Evolutionary conservation across 2,113 vertebrate genomes (phyloP), one percentile per base, ranked within the genome.

Genomic region (Myodes glareolus): DNA sequence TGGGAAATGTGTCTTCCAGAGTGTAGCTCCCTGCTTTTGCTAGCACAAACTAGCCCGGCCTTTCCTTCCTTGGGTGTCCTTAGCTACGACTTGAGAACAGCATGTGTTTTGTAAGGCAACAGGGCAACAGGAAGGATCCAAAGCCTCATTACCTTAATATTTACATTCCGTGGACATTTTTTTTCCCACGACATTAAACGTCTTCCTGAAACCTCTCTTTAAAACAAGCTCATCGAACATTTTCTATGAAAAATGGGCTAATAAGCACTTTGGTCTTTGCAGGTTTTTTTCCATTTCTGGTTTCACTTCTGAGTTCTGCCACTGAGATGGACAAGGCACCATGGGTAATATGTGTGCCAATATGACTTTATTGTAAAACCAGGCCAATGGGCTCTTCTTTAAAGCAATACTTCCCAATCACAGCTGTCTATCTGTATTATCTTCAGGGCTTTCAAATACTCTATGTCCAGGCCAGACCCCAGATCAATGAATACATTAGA

Each of bases 331-430:
- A 33, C 47, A 81, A 86, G 87, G 25, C 21, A 50, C 58, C 50
- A 81, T 11, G 13, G 39, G 13, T 16, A 36, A 73, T 47, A 14
- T 45, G 3, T 14, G 10, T 90, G 75, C 65, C 47, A 39, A 86
- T n/a, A 70, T 85, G 90, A 92, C 23, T 94, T 88, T 67, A 76
- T 97, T 86, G 47, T 58, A 94, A 94, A 90, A 67, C 63, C 19
- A 39, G 47, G 1, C 61, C 23, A 21, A 36, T 31, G 3, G 36
- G 16, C 9, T 9, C 33, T 11, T 23, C 31, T 90, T 42, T 95
- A 58, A 75, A 72, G 65, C 19, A 50, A 25, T 58, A 7, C 55
- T 80, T 78, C 63, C 42, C 33, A 23, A 5, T n/a, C 27, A 33
- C 72, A 70, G 39, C 7, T 23, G 10, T 13, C 31, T 2, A 39